Evolutionary conservation across 2,113 vertebrate species (phyloP), one percentile per base, ranked within the genome.

Genomic region (Hippocampus mohnikei): DNA sequence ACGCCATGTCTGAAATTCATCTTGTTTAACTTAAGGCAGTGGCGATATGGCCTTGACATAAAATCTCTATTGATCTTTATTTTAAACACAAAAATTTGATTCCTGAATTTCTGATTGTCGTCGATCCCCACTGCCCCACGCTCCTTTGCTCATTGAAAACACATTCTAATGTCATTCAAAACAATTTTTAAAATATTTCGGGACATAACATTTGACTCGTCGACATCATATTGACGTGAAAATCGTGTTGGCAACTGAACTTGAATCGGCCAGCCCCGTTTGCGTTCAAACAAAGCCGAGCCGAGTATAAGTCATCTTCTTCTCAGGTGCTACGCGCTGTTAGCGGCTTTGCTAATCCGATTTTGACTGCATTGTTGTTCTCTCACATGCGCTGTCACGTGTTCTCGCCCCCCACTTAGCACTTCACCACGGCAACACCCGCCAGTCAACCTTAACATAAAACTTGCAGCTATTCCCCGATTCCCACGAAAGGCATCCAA

Each of bases 401-500:
- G 63, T 48, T 46, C 23, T 23, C 21, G n/a, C 18, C 48, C 48
- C 48, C 16, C 52, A 9, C 21, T 55, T n/a, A n/a, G 8, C 21
- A 53, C 21, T 4, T 53, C 12, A n/a, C 53, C 13, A 15, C 23
- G 13, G 56, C 56, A 27, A 12, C 15, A n/a, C 20, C 71, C 58
- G 29, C n/a, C 16, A 8, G 52, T 71, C n/a, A 15, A 67, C 85
- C 84, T 88, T 84, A 88, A 37, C 80, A 66, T 70, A 13, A 13
- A 75, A 53, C 60, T 63, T 61, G 2, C 63, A 95, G 95, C 91
- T 93, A 76, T 94, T 94, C 83, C 88, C 94, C 73, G 94, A 95
- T 44, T 76, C 92, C 42, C 92, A 89, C 33, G 94, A 95, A 74
- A 91, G 94, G 76, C 92, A 91, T 71, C 94, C 94, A 12, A 96